Evolutionary conservation across 2,113 vertebrate species (phyloP).

Genomic region (Oreotrochilus melanogaster): DNA sequence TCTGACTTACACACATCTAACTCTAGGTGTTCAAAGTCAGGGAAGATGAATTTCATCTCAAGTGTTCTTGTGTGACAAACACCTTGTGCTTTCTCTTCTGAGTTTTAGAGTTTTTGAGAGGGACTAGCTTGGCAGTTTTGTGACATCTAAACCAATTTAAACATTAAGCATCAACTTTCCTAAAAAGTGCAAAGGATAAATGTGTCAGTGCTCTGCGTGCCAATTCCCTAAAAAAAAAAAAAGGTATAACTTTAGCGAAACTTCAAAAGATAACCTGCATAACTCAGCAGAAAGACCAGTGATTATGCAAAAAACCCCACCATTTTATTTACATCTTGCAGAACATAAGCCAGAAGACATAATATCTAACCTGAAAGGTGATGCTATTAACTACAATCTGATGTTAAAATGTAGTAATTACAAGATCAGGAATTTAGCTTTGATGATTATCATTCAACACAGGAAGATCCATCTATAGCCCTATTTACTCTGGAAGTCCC

Average conservation of each 20-base stretch:
- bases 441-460: neutral
- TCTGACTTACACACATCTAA: neutral
- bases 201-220: neutral
- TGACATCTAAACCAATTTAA: neutral
- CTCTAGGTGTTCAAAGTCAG: neutral
- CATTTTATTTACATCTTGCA: neutral
- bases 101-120: neutral
- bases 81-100: neutral
- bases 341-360: neutral
- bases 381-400: fast-evolving
- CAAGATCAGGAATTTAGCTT: neutral
- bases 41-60: neutral
- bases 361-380: neutral
- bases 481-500: neutral
- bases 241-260: neutral
- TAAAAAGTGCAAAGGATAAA: neutral
- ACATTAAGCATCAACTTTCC: neutral
- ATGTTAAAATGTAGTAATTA: neutral
- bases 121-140: neutral
- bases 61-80: neutral
- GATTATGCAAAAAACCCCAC: neutral
- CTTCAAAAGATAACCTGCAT: neutral
- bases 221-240: neutral
- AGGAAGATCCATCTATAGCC: neutral
- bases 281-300: neutral